Base-by-base conservation (phyloP, 2,797 vertebrate genomes). In the Mycteria americana region DNA sequence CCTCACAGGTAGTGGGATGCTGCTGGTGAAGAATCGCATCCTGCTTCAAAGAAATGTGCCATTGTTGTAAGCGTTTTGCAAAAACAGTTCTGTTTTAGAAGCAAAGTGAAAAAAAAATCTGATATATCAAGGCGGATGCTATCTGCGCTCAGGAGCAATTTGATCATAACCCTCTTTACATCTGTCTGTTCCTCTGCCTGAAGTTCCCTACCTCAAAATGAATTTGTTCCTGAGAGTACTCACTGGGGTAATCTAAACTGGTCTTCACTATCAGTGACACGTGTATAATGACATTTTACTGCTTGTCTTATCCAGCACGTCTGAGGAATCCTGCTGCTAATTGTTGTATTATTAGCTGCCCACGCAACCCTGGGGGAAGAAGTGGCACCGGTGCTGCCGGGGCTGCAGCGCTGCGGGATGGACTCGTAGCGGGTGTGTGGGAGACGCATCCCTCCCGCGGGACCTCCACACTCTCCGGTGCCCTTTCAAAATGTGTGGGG, bases 161-260 rank as follows among this genome's bases (percentile, higher is more conserved):
- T 93, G 91, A 92, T 93, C 93, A 46, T 70, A 69, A 82, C 76
- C 45, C 48, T 74, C 82, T 88, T 95, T 80, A 25, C 73, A 77
- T 68, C 74, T 18, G 1, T 89, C 81, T 64, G 72, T 94, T 94
- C 86, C 13, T 3, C 74, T 84, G 69, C 92, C 74, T 78, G 46
- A 87, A 91, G 74, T 95, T 94, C 64, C 81, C 78, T 75, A 11
- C 75, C 72, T 92, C 48, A 63, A 92, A 95, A 89, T 81, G 77
- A 89, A 80, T 93, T 89, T 88, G 33, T 85, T 85, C 75, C 82
- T 17, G 46, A 88, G 75, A 9, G 84, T 43, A 1, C 86, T 85
- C 93, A 21, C 91, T n/a, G 57, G 86, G 92, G 83, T 85, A 77
- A 83, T 93, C 86, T 67, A 54, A 76, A 62, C 83, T 18, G 24